Evolutionary conservation across 2,888 invertebrate species (phyloP), one percentile per base, ranked within the genome.

Genomic region (Drosophila barbarae): DNA sequence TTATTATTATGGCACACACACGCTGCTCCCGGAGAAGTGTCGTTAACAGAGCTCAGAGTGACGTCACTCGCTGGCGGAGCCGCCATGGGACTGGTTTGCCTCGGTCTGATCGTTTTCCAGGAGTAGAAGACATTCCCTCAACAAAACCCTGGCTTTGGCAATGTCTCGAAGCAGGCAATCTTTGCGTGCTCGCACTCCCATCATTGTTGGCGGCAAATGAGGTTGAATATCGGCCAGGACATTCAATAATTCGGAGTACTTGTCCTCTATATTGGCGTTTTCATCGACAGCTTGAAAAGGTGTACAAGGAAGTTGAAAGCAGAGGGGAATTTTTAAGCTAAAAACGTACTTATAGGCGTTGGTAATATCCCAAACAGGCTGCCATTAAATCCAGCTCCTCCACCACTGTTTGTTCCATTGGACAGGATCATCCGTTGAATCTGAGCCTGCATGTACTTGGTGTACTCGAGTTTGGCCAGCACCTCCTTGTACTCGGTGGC

Each of bases 391-490:
- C 15, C 50, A 21, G 21, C 13, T 34, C 8, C 51, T n/a, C 21
- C 34, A 0, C 5, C 34, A 10, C 13, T 21, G 12, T 26, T 50
- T 6, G 28, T 8, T 15, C 54, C 63, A 30, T 58, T 66, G 2
- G 55, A 23, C 15, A 53, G 9, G 1, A 76, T 60, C 68, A 85
- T 65, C 13, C 72, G 54, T 36, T 82, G 73, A 15, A 81, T 59
- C 38, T 85, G 84, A 1, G 72, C 69, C 53, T 80, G 84, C 58
- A 80, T 53, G 38, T 69, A 73, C 39, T 72, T 75, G 15, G 77
- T 80, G 32, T 73, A 72, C 59, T 82, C 81, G 41, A 82, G 42
- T 12, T 77, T 84, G 56, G 81, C 84, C 70, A 85, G 30, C 39
- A 77, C 68, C 58, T 81, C 70, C 28, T 73, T 70, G 52, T 82